Evolutionary conservation across 2,888 invertebrate genomes (phyloP), one percentile per base, ranked within the genome.

Genomic region (Drosophila nr. perissopoda): DNA sequence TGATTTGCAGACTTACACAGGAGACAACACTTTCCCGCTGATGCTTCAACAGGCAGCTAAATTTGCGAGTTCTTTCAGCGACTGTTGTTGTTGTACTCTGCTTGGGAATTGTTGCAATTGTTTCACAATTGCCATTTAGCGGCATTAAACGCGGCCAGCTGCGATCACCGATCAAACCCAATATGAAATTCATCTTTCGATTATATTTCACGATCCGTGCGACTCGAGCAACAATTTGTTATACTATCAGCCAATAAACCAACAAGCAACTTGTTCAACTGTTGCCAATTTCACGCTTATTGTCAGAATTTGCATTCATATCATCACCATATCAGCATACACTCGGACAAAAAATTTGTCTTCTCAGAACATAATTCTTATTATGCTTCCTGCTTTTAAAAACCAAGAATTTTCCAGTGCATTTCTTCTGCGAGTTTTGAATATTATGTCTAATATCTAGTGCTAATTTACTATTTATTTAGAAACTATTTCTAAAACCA

Each of bases 1-100:
- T 29, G 25, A 25, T 2, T 42, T 46, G 46, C 5, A n/a, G 7
- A 76, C 88, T 74, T 80, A 85, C 85, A 33, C 34, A 31, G 16
- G 36, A 18, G 6, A 42, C n/a, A n/a, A 54, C 13, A 54, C 63
- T 79, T 51, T 74, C 61, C 1, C 48, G 74, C 25, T 83, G 85
- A 66, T 88, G 71, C 65, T 90, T 90, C 2, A 93, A 68, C 38
- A 93, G 75, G 42, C 82, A 87, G 61, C 92, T 92, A 2, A 93
- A 79, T 31, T 91, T 92, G 40, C 93, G 87, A 18, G 92, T 92
- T 18, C 92, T 87, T 66, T 93, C 93, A 13, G 89, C 82, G 1
- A 89, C 83, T 11, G 66, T 25, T 33, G 38, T 25, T 46, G 46
- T 46, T 25, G 25, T 25, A 25, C 4, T 46, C 46, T 25, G 46